These are phyloP conservation scores for Caenorhabditis wallacei DNA, from an alignment of 2,888 invertebrate species.

Conservation along the genomic window DNA sequence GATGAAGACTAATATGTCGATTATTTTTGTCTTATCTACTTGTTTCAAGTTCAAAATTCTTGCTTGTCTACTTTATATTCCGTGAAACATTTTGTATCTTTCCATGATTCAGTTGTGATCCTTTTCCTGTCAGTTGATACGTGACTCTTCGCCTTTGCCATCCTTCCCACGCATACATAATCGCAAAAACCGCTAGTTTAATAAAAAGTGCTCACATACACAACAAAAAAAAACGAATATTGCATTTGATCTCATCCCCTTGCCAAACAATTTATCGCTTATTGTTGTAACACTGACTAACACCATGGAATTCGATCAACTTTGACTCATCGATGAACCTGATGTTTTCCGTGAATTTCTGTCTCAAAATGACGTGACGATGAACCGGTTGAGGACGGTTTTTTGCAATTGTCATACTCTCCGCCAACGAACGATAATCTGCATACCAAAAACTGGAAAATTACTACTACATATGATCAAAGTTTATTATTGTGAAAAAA, in stretches of 20 bases:
- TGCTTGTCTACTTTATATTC: slow-evolving; percentile 17
- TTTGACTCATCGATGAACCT: slow-evolving; percentile 42
- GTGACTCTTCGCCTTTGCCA: slow-evolving; percentile 42
- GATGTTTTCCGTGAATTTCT: slow-evolving; percentile 44
- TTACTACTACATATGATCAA: slow-evolving; percentile 19
- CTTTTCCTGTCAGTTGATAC: slow-evolving; percentile 39
- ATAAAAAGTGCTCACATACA: slow-evolving; percentile 25
- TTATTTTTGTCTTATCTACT: not conserved
- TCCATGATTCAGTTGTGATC: slow-evolving; percentile 46
- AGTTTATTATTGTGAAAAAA: not conserved
- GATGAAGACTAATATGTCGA: slow-evolving; percentile 69
- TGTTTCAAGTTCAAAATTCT: slow-evolving; percentile 7
- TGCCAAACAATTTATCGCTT: not conserved
- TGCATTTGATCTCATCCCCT: slow-evolving; percentile 10
- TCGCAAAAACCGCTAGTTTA: slow-evolving; percentile 36
- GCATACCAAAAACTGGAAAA: slow-evolving; percentile 33
- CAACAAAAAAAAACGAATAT: too few species aligned
- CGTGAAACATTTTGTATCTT: not conserved
- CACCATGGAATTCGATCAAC: slow-evolving; percentile 33
- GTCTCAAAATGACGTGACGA: slow-evolving; percentile 29
- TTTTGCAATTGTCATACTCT: slow-evolving; percentile 42
- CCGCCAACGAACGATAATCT: too few species aligned
- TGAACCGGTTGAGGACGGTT: slow-evolving; percentile 25
- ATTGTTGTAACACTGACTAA: slow-evolving; percentile 31
- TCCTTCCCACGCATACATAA: slow-evolving; percentile 34